A percentile compares a stretch with the other conserved stretches of the same genome.
phyloP scores from a whole-genome alignment of 2,888 invertebrate species.

The Lymantria monacha region DNA sequence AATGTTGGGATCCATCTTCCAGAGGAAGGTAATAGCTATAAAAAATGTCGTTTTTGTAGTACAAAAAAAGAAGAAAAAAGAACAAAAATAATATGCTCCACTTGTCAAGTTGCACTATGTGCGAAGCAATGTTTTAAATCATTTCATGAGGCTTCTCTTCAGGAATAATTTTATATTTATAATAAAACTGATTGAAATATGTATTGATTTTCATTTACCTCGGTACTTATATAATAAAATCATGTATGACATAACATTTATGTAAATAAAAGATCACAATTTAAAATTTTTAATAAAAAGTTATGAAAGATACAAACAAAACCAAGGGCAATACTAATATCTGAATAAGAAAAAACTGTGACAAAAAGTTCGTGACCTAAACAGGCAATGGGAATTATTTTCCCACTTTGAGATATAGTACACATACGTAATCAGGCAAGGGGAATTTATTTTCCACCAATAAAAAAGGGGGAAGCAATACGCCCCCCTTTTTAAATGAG shows the following conservation, averaged over 20 bases:
- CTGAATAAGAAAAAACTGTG: not conserved
- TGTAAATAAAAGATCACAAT: not conserved
- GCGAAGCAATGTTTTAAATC: conserved; percentile 3
- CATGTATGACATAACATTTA: not conserved
- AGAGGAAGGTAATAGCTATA: conserved; percentile 33
- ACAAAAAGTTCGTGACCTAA: not conserved
- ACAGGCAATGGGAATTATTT: conserved; percentile 9
- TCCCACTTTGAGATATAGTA: conserved; percentile 10
- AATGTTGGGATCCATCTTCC: conserved; percentile 38
- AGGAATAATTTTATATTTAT: not conserved
- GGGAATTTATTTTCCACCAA: conserved; percentile 10
- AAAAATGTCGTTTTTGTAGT: conserved; percentile 40
- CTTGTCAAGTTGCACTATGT: conserved; percentile 13
- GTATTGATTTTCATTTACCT: not conserved
- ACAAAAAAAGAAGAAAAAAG: conserved; percentile 27
- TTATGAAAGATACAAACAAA: not conserved
- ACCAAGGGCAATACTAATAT: not conserved
- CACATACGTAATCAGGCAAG: conserved; percentile 12
- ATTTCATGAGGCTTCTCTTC: conserved; percentile 2
- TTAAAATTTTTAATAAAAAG: not conserved
- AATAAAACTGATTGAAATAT: not conserved
- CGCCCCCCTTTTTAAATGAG: not conserved
- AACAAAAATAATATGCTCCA: conserved; percentile 14
- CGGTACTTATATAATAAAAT: no score
- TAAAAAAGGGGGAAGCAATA: not conserved